These are phyloP conservation scores for Eupithecia exiguata DNA, from an alignment of 2,888 invertebrate genomes.

Conservation along the genomic window DNA sequence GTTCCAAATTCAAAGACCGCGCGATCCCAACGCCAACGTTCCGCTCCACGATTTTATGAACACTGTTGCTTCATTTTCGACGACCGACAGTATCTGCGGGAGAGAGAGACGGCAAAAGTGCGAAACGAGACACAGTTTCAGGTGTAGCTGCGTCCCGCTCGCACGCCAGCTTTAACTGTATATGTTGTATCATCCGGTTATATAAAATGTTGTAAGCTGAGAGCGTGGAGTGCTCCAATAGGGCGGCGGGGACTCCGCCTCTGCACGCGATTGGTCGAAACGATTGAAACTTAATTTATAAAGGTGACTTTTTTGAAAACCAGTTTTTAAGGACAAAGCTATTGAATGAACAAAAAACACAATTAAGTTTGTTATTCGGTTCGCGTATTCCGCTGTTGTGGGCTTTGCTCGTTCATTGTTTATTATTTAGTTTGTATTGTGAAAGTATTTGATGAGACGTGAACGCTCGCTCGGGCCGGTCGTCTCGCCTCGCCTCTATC, in stretches of 20 bases:
- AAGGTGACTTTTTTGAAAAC: slow-evolving; percentile 82
- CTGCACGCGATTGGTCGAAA: slow-evolving; percentile 65
- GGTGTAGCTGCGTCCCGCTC: slow-evolving; percentile 67
- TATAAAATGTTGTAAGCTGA: slow-evolving; percentile 82
- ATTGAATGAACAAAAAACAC: slow-evolving; percentile 81
- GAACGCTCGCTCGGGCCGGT: slow-evolving; percentile 46
- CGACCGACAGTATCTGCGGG: slow-evolving; percentile 68
- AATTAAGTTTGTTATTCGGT: slow-evolving; percentile 81
- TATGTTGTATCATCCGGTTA: slow-evolving; percentile 83
- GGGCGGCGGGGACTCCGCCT: slow-evolving; percentile 63
- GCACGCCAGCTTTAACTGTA: slow-evolving; percentile 79
- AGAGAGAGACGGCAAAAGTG: slow-evolving; percentile 64
- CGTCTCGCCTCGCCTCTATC: slow-evolving; percentile 38
- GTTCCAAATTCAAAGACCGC: slow-evolving; percentile 38
- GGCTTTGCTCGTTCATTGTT: slow-evolving; percentile 58
- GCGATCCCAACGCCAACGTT: slow-evolving; percentile 54
- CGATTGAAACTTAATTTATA: slow-evolving; percentile 81
- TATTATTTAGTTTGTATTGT: slow-evolving; percentile 59
- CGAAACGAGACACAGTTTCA: slow-evolving; percentile 78
- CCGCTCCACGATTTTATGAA: slow-evolving; percentile 67
- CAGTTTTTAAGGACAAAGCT: slow-evolving; percentile 77
- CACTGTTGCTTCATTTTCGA: slow-evolving; percentile 80
- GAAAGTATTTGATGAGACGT: slow-evolving; percentile 60
- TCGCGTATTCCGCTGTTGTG: slow-evolving; percentile 71
- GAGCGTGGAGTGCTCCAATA: slow-evolving; percentile 67